Evolutionary conservation across 2,113 vertebrate genomes (phyloP).

Genomic region (Gymnobelideus leadbeateri): DNA sequence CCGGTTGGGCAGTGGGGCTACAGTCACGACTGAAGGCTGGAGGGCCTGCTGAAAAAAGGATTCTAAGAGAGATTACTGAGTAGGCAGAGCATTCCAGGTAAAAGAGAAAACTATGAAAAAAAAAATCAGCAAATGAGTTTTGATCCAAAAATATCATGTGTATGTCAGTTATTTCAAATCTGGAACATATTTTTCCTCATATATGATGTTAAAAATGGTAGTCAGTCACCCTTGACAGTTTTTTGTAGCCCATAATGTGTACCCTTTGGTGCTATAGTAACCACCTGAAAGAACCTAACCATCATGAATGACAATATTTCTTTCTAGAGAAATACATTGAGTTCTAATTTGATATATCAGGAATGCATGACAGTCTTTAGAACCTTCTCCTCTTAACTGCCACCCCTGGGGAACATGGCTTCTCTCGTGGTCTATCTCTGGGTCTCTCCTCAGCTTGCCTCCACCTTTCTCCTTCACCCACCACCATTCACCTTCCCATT

Average conservation of each 20-base stretch:
- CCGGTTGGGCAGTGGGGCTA: no score
- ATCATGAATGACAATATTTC: not conserved
- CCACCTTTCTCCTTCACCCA: not conserved
- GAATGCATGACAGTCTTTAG: not conserved
- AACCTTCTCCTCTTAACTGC: not conserved
- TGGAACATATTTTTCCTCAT: not conserved
- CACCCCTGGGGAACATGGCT: not conserved
- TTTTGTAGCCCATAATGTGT: not conserved
- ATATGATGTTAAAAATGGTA: not conserved
- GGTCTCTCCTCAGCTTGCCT: not conserved
- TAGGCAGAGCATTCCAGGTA: not conserved
- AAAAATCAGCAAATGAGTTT: not conserved
- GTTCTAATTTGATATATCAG: not conserved
- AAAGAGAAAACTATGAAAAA: not conserved
- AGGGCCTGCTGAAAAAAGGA: not conserved
- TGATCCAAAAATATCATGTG: not conserved
- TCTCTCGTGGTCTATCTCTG: not conserved
- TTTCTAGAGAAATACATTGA: not conserved
- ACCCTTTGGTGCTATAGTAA: not conserved
- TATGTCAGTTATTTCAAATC: not conserved
- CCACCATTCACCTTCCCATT: not conserved
- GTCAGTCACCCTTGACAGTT: not conserved
- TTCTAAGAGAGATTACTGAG: not conserved
- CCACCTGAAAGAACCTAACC: not conserved
- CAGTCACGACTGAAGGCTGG: no score